Evolutionary conservation across 1,140 invertebrate species (phyloP).

Genomic region (Brachionus rubens): DNA sequence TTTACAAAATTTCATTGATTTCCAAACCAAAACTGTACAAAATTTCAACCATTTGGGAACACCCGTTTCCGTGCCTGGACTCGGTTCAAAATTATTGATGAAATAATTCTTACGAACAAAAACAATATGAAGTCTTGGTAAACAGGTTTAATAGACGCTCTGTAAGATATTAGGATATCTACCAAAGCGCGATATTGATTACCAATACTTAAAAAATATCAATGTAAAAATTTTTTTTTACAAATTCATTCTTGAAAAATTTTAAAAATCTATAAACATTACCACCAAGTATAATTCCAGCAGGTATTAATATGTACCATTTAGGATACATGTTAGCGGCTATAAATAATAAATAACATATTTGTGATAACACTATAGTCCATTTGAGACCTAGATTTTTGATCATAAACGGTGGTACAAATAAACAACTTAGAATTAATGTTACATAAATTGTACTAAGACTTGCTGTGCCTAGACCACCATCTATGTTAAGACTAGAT

Average conservation of each 20-base stretch:
- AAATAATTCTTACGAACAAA: too few relatives aligned
- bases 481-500: background rate
- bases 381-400: constrained; percentile 86
- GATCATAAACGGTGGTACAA: constrained; percentile 75
- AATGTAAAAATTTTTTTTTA: too few relatives aligned
- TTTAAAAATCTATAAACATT: background rate
- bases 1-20: too few relatives aligned
- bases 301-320: constrained; percentile 59
- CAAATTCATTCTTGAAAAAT: background rate
- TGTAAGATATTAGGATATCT: too few relatives aligned
- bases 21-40: too few relatives aligned
- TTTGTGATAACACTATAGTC: constrained; percentile 83
- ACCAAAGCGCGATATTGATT: too few relatives aligned
- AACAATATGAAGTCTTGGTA: too few relatives aligned
- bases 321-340: constrained; percentile 83
- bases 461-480: constrained; percentile 51
- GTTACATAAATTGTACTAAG: constrained; percentile 80
- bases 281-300: background rate
- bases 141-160: too few relatives aligned
- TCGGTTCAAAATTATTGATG: too few relatives aligned
- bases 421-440: constrained; percentile 83
- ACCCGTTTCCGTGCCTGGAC: too few relatives aligned
- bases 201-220: too few relatives aligned
- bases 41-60: too few relatives aligned
- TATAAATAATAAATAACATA: constrained; percentile 88